phyloP scores from a whole-genome alignment of 2,888 invertebrate genomes.

The Acleris laterana region DNA sequence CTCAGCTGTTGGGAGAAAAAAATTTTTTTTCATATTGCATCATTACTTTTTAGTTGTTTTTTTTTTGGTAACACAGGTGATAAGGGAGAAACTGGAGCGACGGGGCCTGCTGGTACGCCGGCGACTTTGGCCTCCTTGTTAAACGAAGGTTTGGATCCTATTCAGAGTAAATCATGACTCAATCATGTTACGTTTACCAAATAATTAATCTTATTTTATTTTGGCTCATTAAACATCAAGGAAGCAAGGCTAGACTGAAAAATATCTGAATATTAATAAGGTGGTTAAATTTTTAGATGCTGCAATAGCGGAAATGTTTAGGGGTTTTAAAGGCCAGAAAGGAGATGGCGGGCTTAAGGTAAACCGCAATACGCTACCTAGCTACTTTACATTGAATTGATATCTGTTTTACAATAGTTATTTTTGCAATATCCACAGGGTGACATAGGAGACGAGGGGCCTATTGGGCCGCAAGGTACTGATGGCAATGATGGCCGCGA shows the following conservation, averaged over 20 bases:
- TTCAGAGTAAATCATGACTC: constrained; percentile 57
- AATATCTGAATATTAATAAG: not conserved
- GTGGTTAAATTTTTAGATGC: constrained; percentile 52
- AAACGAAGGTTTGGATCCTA: constrained; percentile 52
- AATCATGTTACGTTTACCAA: too few relatives aligned
- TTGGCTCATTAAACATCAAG: too few relatives aligned
- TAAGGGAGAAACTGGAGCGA: constrained; percentile 87
- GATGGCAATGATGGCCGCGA: constrained; percentile 65
- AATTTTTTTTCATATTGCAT: too few relatives aligned
- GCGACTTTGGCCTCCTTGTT: constrained; percentile 83
- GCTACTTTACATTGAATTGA: too few relatives aligned
- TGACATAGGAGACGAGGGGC: constrained; percentile 87
- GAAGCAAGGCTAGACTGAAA: too few relatives aligned
- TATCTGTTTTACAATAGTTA: not conserved
- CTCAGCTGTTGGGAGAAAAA: too few relatives aligned
- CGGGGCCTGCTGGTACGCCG: constrained; percentile 90
- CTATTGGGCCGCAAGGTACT: constrained; percentile 75
- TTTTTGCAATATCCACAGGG: constrained; percentile 77
- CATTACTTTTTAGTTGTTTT: not conserved
- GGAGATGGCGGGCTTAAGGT: constrained; percentile 58
- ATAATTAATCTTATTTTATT: not conserved
- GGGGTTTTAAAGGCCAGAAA: constrained; percentile 55
- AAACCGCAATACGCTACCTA: not conserved
- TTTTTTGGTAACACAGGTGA: constrained; percentile 72
- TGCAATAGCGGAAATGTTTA: constrained; percentile 53